Percentiles rank a stretch among this genome's conserved stretches.
Conservation (phyloP, 1,140 invertebrate genomes). For the Sinonovacula constricta region DNA sequence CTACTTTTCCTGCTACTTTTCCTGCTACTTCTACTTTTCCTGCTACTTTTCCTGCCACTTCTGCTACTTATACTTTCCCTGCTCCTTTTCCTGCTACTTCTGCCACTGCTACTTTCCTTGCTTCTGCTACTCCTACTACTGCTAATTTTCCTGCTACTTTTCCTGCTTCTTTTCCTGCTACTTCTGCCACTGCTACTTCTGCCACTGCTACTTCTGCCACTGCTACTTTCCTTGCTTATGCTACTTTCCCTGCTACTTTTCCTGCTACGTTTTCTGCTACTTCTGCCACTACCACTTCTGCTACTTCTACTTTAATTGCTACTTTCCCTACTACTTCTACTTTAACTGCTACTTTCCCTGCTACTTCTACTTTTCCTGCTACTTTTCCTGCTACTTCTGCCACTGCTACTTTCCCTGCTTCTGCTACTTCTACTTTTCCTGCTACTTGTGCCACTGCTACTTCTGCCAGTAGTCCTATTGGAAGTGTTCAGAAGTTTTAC, state of each 20-base stretch:
- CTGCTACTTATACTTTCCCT: not conserved
- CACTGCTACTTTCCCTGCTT: not conserved
- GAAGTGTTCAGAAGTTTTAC: too few species aligned
- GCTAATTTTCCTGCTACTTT: not conserved
- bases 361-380: not conserved
- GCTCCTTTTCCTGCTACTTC: not conserved
- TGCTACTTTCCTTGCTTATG: not conserved
- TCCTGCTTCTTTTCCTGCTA: not conserved
- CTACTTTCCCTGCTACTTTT: not conserved
- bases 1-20: not conserved
- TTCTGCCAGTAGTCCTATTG: not conserved
- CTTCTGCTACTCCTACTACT: not conserved
- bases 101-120: not conserved
- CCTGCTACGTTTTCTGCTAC: not conserved
- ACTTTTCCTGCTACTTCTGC: not conserved
- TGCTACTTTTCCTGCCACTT: not conserved
- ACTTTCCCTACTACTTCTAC: not conserved
- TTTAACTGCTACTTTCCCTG: not conserved
- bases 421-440: not conserved
- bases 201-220: conserved; percentile 1
- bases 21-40: not conserved
- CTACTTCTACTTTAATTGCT: not conserved
- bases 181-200: not conserved
- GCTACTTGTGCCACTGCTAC: conserved; percentile 1
- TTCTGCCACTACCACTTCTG: too few species aligned